These are phyloP conservation scores for Platalea minor DNA, from an alignment of 2,797 vertebrate species.

Conservation along the genomic window DNA sequence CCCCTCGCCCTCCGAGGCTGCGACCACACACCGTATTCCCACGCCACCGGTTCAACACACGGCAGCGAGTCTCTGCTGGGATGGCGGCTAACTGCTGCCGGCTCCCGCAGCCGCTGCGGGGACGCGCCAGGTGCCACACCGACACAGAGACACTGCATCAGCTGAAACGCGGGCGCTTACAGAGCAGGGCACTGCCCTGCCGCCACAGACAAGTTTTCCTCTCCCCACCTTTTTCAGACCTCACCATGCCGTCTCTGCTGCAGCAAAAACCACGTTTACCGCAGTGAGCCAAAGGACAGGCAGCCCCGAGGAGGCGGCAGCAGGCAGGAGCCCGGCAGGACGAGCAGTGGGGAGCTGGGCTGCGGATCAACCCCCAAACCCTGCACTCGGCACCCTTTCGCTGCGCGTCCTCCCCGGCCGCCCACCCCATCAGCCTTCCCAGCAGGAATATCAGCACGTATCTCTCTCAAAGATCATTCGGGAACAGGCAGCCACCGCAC, in stretches of 20 bases:
- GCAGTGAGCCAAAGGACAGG: rapidly evolving
- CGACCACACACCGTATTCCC: rapidly evolving
- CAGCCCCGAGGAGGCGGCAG: background rate
- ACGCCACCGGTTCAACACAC: rapidly evolving
- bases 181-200: background rate
- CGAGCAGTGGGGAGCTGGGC: rapidly evolving
- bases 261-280: rapidly evolving
- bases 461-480: rapidly evolving
- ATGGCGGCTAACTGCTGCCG: rapidly evolving
- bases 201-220: rapidly evolving
- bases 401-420: rapidly evolving
- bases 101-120: rapidly evolving
- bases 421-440: background rate
- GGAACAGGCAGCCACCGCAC: background rate
- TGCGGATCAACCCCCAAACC: rapidly evolving
- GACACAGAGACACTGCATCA: rapidly evolving
- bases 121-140: rapidly evolving
- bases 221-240: rapidly evolving
- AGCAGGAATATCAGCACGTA: rapidly evolving
- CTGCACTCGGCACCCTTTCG: rapidly evolving
- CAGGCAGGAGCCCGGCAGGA: too few species aligned
- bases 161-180: rapidly evolving
- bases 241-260: rapidly evolving
- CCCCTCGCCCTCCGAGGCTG: rapidly evolving
- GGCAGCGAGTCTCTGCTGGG: rapidly evolving